Conservation (phyloP, 92 coral and sea anemone genomes). For the Porites cylindrica region DNA sequence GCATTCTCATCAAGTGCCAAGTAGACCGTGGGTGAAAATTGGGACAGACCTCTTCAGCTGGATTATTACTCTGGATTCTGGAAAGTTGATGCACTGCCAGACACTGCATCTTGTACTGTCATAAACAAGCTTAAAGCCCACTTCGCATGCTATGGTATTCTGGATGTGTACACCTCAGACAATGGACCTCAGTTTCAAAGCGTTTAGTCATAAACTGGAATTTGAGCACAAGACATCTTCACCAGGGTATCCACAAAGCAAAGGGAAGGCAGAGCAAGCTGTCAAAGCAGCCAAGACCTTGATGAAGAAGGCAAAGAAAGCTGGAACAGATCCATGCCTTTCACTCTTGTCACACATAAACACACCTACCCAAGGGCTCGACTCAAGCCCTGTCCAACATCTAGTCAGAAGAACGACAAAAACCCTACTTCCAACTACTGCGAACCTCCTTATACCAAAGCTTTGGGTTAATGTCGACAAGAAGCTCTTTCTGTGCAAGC, state of each 20-base stretch:
- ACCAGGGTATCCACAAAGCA: slow-evolving; percentile 29
- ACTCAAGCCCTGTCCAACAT: slow-evolving; percentile 43
- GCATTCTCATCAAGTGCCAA: not conserved
- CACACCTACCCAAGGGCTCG: slow-evolving; percentile 60
- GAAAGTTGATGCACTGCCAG: no score
- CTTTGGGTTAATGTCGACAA: not conserved
- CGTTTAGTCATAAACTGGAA: slow-evolving; percentile 15
- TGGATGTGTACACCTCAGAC: no score
- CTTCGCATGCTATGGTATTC: no score
- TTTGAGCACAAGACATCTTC: slow-evolving; percentile 13
- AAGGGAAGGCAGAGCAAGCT: slow-evolving; percentile 41
- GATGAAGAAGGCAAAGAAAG: slow-evolving; percentile 40
- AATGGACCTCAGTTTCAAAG: slow-evolving; percentile 13
- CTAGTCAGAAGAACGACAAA: slow-evolving; percentile 49
- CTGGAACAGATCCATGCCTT: slow-evolving; percentile 30
- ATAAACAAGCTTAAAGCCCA: no score
- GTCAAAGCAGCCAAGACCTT: slow-evolving; percentile 32
- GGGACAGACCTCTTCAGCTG: no score
- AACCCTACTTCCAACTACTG: slow-evolving; percentile 46
- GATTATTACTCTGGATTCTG: no score
- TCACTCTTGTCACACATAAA: slow-evolving; percentile 55
- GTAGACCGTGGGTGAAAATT: no score
- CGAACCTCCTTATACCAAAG: slow-evolving; percentile 12
- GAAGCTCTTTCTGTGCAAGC: slow-evolving; percentile 37
- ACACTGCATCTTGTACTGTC: no score